Conservation (phyloP, 2,113 vertebrate genomes). For the Hyperopisus bebe region DNA sequence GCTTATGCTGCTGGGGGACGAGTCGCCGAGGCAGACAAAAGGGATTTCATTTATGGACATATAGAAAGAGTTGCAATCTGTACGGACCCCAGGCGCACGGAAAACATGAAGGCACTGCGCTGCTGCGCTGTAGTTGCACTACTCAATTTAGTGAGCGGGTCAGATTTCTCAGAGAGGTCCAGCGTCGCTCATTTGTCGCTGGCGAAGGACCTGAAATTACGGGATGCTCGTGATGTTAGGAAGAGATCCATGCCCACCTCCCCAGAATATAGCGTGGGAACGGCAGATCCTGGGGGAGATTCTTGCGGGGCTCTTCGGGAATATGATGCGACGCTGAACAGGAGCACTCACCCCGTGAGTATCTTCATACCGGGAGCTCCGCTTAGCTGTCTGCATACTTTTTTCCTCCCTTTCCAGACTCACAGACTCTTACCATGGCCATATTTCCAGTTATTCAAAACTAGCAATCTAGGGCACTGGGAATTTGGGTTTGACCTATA, state of each 20-base stretch:
- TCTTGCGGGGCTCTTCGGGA: conserved; percentile 51
- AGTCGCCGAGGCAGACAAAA: not conserved
- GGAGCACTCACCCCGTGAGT: conserved; percentile 75
- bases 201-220: not conserved
- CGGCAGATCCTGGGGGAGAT: conserved; percentile 43
- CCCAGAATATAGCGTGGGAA: conserved; percentile 33
- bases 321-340: conserved; percentile 51
- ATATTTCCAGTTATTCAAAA: not conserved
- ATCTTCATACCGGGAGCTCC: not conserved
- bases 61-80: not conserved
- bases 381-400: not conserved
- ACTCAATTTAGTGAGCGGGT: conserved; percentile 25
- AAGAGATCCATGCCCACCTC: conserved; percentile 37
- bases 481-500: not conserved
- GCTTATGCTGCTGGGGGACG: not conserved
- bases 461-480: not conserved
- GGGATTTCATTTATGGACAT: conserved; percentile 21
- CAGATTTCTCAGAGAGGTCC: not conserved
- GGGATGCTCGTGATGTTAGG: conserved; percentile 29
- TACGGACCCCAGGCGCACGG: not conserved
- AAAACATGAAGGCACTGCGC: conserved; percentile 35
- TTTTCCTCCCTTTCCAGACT: not conserved
- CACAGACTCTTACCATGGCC: not conserved
- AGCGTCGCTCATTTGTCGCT: conserved; percentile 15
- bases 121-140: conserved; percentile 35